Conservation (phyloP, 2,888 invertebrate species). For the Napeogenes inachia region DNA sequence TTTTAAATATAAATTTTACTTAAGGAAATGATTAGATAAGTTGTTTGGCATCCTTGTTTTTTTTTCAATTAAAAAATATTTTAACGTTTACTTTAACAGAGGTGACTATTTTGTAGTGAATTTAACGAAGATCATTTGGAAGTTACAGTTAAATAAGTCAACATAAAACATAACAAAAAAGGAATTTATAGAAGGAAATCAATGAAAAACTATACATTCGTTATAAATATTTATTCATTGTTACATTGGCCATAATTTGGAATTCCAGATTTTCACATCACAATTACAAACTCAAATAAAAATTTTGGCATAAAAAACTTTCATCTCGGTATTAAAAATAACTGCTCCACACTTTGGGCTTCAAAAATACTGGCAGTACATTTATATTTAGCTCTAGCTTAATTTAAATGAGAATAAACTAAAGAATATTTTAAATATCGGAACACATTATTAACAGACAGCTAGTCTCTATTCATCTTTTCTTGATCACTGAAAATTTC, state of each 20-base stretch:
- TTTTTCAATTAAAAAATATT: no score
- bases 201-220: constrained; percentile 42
- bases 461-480: neutral
- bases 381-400: neutral
- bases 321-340: constrained; percentile 15
- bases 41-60: no score
- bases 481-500: neutral
- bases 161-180: no score
- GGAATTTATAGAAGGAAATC: no score
- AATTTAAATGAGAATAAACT: neutral
- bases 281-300: constrained; percentile 31
- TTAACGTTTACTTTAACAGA: no score
- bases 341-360: constrained; percentile 23
- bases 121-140: no score
- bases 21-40: no score
- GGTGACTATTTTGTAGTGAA: no score
- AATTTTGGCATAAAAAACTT: constrained; percentile 14
- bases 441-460: no score
- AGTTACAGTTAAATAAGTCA: no score
- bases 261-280: constrained; percentile 45
- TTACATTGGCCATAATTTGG: constrained; percentile 72
- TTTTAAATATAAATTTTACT: no score
- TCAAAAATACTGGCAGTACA: constrained; percentile 22
- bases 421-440: no score
- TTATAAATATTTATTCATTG: constrained; percentile 75